Evolutionary conservation across 2,797 vertebrate species (phyloP).

Genomic region (Myotis daubentonii): DNA sequence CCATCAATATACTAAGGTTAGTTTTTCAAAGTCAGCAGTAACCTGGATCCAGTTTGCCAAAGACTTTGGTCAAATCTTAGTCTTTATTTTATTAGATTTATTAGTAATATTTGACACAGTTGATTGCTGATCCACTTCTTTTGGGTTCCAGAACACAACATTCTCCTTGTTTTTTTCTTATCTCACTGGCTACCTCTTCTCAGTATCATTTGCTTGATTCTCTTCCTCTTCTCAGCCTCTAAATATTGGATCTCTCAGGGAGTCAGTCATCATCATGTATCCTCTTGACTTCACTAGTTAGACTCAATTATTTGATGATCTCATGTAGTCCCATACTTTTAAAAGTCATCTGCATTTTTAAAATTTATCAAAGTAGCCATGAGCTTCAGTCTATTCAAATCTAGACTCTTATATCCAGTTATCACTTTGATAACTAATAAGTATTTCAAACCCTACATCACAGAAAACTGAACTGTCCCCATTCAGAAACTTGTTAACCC

Average conservation of each 20-base stretch:
- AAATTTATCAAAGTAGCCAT: neutral
- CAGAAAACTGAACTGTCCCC: neutral
- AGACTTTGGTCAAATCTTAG: neutral
- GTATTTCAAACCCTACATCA: neutral
- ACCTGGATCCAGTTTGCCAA: neutral
- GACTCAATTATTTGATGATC: neutral
- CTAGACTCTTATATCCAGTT: neutral
- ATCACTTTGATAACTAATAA: neutral
- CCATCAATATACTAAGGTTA: neutral
- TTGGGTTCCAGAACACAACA: neutral
- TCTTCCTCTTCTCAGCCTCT: neutral
- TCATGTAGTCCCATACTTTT: neutral
- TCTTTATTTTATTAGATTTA: neutral
- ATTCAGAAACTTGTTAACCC: neutral
- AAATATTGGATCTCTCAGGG: neutral
- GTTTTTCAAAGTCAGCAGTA: neutral
- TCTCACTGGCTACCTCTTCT: neutral
- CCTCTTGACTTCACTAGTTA: neutral
- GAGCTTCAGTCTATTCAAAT: neutral
- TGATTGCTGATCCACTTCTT: neutral
- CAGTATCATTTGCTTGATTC: neutral
- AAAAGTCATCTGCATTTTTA: neutral
- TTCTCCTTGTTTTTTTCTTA: neutral
- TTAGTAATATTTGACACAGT: neutral
- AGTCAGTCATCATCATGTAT: neutral